Conservation (phyloP, 2,797 vertebrate species). For the Lithobates sylvaticus region DNA sequence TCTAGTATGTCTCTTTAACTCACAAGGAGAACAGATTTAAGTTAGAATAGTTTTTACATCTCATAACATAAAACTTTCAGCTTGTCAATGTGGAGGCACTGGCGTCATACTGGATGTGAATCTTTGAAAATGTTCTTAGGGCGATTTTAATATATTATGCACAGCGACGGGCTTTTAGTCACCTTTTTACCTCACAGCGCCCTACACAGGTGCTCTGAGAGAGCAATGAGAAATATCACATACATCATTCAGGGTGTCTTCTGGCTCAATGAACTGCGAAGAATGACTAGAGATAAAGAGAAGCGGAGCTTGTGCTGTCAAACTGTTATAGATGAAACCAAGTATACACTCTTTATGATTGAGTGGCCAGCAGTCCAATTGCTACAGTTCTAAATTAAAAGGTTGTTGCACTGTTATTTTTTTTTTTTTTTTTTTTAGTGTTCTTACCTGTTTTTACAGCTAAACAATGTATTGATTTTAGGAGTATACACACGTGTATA, state of each 20-base stretch:
- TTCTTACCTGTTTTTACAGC: too few species aligned
- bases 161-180: not conserved
- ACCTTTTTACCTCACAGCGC: slow-evolving; percentile 7
- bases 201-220: slow-evolving; percentile 10
- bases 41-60: not conserved
- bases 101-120: not conserved
- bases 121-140: not conserved
- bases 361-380: slow-evolving; percentile 34
- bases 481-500: not conserved
- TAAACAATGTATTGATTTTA: not conserved
- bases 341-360: slow-evolving; percentile 27
- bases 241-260: slow-evolving; percentile 43
- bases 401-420: not conserved
- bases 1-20: too few species aligned
- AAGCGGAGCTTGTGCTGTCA: slow-evolving; percentile 42
- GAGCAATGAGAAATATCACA: slow-evolving; percentile 39
- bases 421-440: not conserved
- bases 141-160: not conserved
- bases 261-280: slow-evolving; percentile 45
- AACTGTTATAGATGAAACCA: slow-evolving; percentile 41
- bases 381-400: slow-evolving; percentile 16
- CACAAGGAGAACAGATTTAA: not conserved
- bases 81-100: not conserved
- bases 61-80: not conserved
- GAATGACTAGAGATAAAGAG: slow-evolving; percentile 43